Conservation (phyloP, 2,113 vertebrate species). For the Mirza zaza region DNA sequence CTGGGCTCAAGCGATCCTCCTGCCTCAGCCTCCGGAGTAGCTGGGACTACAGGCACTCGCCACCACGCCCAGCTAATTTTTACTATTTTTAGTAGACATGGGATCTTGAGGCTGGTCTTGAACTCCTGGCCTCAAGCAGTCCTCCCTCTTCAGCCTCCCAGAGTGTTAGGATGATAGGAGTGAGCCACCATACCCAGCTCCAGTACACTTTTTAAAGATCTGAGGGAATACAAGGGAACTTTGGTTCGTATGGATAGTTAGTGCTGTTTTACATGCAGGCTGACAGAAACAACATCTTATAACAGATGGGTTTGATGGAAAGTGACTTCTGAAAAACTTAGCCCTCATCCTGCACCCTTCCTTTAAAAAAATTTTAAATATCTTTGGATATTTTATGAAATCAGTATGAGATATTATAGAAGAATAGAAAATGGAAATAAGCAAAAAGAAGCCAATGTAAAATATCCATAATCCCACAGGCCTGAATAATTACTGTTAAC, state of each 20-base stretch:
- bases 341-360: neutral
- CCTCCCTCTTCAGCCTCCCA: neutral
- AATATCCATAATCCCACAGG: neutral
- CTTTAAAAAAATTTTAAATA: neutral
- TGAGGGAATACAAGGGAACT: neutral
- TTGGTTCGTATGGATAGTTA: neutral
- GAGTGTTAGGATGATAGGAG: too few species aligned
- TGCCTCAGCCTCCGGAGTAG: too few species aligned
- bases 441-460: conserved; percentile 9
- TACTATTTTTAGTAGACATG: too few species aligned
- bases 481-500: conserved; percentile 13
- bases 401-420: neutral
- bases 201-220: neutral
- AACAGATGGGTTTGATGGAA: neutral
- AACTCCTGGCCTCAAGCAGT: too few species aligned
- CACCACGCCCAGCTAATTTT: too few species aligned
- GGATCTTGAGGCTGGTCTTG: too few species aligned
- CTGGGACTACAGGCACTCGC: too few species aligned
- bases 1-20: neutral
- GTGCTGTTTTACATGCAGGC: neutral
- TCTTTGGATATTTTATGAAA: conserved; percentile 9
- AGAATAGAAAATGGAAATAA: neutral
- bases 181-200: too few species aligned
- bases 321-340: neutral
- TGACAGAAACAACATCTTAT: neutral